Base-by-base conservation (phyloP, 1,140 invertebrate species). In the Neodiprion pinetum region DNA sequence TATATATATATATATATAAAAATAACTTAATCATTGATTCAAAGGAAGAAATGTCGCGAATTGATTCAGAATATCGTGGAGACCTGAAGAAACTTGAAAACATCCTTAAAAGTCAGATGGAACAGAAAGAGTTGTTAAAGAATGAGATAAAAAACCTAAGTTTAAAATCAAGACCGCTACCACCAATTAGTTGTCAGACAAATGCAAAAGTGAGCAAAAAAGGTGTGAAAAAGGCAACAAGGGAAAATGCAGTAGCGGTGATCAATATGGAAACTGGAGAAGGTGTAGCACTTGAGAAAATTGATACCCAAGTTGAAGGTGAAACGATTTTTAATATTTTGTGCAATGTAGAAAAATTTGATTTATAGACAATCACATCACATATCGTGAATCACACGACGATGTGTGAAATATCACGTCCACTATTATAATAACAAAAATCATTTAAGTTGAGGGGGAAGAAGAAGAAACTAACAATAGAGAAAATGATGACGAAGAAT, bases 61-160 rank as follows among this genome's bases (percentile, higher is more conserved):
- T 21, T 17, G 40, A 69, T 12, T 69, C 40, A 47, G 40, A 21
- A 70, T 73, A 76, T 67, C 72, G 48, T 1, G 21, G 72, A 50
- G 75, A 76, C 66, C 67, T 76, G 7, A 7, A 49, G n/a, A 76
- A 69, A 65, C 50, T 76, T 14, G 73, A 53, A 28, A 40, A 23
- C 17, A 81, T 87, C 48, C 68, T 87, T 21, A 71, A 78, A 47
- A 76, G 76, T 75, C 83, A 86, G 75, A 74, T 76, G 14, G 72
- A 78, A 28, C 82, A 86, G 17, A 87, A 82, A 68, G 71, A 81
- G 66, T 67, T 79, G 12, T 79, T 87, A 49, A 71, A 67, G 1
- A 74, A 78, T 61, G 82, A 88, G 47, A 86, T 87, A 23, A 79
- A 78, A 72, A 81, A 79, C 66, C 79, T 88, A 28, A 81, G 69